Base-by-base conservation (phyloP, 2,888 invertebrate species). In the Cataglyphis altisquamis region DNA sequence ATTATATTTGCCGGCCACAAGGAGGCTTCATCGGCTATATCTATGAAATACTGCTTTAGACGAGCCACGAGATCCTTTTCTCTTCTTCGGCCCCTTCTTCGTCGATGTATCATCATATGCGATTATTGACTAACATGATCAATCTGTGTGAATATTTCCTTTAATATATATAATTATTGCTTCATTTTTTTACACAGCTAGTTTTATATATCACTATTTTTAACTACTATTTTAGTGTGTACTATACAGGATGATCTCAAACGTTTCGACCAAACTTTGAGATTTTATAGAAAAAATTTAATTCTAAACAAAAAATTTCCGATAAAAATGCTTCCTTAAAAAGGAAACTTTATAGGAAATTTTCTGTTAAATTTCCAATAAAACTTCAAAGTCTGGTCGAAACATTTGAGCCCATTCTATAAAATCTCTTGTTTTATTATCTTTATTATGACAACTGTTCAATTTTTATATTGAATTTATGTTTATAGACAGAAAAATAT, bases 1-100 rank as follows among this genome's bases (percentile, higher is more conserved):
- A 95, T 95, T 95, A 94, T 94, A 94, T 95, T 94, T 93, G 92
- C 92, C 85, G 93, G 91, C 92, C 92, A 93, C 94, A 94, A 94
- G 93, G 92, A 94, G 92, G 90, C 92, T 93, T 92, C 93, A 94
- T 94, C 93, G 94, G 92, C 94, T 93, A 94, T 94, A 94, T 90
- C 90, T 72, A 83, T 93, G 91, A 94, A 91, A 91, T 93, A 94
- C 89, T 83, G 91, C 89, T 88, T 90, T 90, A 89, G 89, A 92
- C 90, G 91, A 83, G 80, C 87, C 87, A 88, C 82, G 84, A 85
- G 88, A 88, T 91, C 86, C 84, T 86, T 90, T 90, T 87, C 83
- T 72, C 64, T 67, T 83, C 45, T 21, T 60, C 36, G 45, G 45
- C 60, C 78, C 60, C 45, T 45, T 80, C 48, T 60, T 60, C 12